Base-by-base conservation (phyloP, 1,140 invertebrate species). In the Limonius californicus region DNA sequence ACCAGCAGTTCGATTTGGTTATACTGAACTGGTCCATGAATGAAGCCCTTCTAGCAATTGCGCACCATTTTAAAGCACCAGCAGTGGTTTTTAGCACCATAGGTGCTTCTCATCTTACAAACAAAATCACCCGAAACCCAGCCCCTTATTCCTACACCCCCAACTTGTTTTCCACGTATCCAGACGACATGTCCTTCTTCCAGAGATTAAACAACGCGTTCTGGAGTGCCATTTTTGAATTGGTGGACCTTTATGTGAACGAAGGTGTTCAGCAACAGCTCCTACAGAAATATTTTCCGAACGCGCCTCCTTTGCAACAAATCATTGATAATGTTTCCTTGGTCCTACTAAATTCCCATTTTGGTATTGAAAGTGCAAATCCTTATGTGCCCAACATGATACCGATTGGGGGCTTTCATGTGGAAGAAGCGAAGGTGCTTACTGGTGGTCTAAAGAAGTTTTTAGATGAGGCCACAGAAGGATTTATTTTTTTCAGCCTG, bases 401-500 rank as follows among this genome's bases (percentile, higher is more conserved):
- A 27, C 79, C 79, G 65, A 75, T 78, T 15, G 69, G 69, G 2
- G 67, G 67, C 32, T 61, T 65, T 60, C 67, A 68, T 59, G 73
- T 82, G 15, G 75, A 69, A 62, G 73, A 35, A 14, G 14, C 58
- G 12, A 60, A 70, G 30, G 35, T 45, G 50, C 43, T 68, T 23
- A 61, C 62, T 12, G 32, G 76, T 59, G 73, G 84, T 68, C 63
- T 85, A 9, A 71, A 79, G 69, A 59, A 68, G 2, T 69, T 79
- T 47, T 61, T 84, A 59, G 80, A 83, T 63, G 72, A 77, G 15
- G 73, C 80, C 1, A 60, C 78, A 73, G 60, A 76, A 35, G 82
- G 82, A 11, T 79, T 77, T 2, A 71, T 85, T 43, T 80, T 79
- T 58, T 80, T 84, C 59, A 80, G 78, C 60, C 70, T 84, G 54